Conservation (phyloP, 2,113 vertebrate genomes). For the Octodon degus region DNA sequence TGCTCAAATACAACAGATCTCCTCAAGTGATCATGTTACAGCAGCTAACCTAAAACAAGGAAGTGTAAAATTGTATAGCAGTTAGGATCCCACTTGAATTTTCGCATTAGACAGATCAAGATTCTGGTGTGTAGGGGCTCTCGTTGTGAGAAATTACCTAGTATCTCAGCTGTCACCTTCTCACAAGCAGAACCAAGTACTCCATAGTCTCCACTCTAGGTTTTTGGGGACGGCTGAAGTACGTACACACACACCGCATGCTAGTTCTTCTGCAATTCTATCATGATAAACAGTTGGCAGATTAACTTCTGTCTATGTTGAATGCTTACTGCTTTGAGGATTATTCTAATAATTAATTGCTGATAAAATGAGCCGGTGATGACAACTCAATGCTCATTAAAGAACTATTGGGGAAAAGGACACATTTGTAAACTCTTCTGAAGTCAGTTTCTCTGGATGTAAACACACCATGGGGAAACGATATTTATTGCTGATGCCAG, state of each 20-base stretch:
- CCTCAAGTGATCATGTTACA: constrained; percentile 6
- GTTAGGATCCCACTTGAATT: background rate
- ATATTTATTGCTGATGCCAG: constrained; percentile 21
- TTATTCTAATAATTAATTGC: background rate
- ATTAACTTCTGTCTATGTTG: background rate
- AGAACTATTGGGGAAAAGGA: background rate
- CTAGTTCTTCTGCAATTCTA: constrained; percentile 16
- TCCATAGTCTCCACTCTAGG: background rate
- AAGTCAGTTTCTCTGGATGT: background rate
- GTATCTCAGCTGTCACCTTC: background rate
- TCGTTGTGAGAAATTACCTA: background rate
- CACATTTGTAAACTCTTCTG: background rate
- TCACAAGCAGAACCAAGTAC: background rate
- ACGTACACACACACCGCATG: background rate
- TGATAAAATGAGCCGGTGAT: background rate
- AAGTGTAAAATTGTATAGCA: background rate
- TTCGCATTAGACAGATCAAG: background rate
- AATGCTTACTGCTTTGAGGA: background rate
- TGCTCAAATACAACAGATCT: constrained; percentile 17
- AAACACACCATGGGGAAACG: background rate
- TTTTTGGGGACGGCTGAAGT: background rate
- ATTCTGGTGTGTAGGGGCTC: background rate
- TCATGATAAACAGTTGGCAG: constrained; percentile 9
- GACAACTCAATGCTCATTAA: background rate
- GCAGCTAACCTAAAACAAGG: background rate